Evolutionary conservation across 2,888 invertebrate genomes (phyloP), one percentile per base, ranked within the genome.

Genomic region (Parnassius apollo): DNA sequence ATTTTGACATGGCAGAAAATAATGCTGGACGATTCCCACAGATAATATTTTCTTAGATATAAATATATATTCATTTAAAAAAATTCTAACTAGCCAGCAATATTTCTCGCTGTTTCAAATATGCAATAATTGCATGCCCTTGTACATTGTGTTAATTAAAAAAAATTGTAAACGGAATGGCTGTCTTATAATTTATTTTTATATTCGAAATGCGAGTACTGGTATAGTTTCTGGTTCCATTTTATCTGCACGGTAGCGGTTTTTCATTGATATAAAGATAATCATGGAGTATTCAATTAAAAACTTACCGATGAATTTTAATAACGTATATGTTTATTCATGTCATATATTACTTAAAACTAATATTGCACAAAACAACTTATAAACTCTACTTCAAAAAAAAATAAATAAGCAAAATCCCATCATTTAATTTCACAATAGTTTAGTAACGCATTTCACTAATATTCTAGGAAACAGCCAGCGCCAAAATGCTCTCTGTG

Each of bases 401-500:
- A n/a, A n/a, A n/a, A n/a, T n/a, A n/a, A n/a, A n/a, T n/a, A n/a
- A n/a, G n/a, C n/a, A n/a, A n/a, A n/a, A n/a, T n/a, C n/a, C n/a
- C n/a, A n/a, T 12, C 45, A 53, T 42, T 53, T n/a, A 2, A 52
- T 61, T 2, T 51, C 9, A 9, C 18, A 45, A 44, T 25, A 18
- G 48, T 58, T 13, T 55, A 64, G 60, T 68, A 60, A 65, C 49
- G 13, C 62, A 61, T 68, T 75, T n/a, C 67, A 83, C 83, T 83
- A 83, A 87, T 78, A 84, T 91, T 91, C 80, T 91, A 91, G 91
- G 91, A 80, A 74, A 80, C 81, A 78, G 77, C 77, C 78, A 80
- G 72, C 78, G 79, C 82, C 81, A 74, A 91, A 91, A 87, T 84
- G 90, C 78, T 90, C 90, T 74, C 88, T 91, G 88, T 91, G 91